These are phyloP conservation scores for Chelonus formosanus DNA, from an alignment of 2,888 invertebrate species.

Conservation along the genomic window DNA sequence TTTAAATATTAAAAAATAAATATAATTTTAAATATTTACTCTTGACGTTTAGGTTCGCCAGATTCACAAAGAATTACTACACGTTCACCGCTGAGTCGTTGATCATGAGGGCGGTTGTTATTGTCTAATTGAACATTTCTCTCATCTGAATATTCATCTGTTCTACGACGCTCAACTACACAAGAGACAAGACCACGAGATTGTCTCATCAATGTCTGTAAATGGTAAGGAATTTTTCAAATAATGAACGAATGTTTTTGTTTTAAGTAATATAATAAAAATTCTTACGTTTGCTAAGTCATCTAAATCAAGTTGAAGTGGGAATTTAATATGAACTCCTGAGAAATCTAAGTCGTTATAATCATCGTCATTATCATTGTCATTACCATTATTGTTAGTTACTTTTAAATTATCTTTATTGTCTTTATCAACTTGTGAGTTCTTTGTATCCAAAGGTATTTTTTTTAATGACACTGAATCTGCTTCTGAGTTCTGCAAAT, in stretches of 20 bases:
- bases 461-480: conserved; percentile 47
- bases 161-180: conserved; percentile 84
- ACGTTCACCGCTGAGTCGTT: conserved; percentile 82
- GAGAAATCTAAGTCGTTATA: conserved; percentile 64
- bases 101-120: conserved; percentile 72
- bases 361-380: conserved; percentile 66
- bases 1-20: not conserved
- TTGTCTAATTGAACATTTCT: conserved; percentile 74
- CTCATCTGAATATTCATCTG: conserved; percentile 85
- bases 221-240: too few species aligned
- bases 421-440: conserved; percentile 67
- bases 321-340: conserved; percentile 76
- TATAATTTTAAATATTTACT: conserved; percentile 55
- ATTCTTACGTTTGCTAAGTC: conserved; percentile 75
- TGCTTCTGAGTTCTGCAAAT: conserved; percentile 51
- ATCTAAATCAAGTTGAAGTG: conserved; percentile 83
- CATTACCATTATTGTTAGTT: conserved; percentile 69
- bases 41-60: conserved; percentile 74
- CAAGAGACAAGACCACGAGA: conserved; percentile 85
- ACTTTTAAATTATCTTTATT: conserved; percentile 65
- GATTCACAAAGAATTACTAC: conserved; percentile 90
- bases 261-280: not conserved
- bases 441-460: conserved; percentile 47
- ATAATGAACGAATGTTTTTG: too few species aligned
- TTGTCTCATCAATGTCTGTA: conserved; percentile 67